Percentiles rank a stretch among this genome's conserved stretches.
Conservation (phyloP, 2,888 invertebrate genomes). For the Cephus rjabovi region DNA sequence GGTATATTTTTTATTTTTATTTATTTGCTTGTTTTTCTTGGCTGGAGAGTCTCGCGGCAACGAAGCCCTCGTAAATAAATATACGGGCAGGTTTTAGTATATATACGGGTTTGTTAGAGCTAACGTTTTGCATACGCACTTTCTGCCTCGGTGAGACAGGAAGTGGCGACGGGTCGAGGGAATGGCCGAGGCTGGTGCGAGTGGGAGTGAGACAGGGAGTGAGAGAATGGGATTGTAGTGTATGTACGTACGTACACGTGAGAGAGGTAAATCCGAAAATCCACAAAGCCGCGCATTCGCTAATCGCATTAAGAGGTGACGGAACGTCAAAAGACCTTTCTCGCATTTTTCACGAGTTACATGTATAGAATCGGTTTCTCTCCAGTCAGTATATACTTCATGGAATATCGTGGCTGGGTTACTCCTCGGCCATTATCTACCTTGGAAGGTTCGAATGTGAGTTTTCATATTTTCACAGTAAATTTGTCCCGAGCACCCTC, state of each 20-base stretch:
- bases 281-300: conserved; percentile 40
- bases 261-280: conserved; percentile 35
- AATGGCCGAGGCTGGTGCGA: neutral
- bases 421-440: neutral
- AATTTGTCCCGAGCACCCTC: conserved; percentile 40
- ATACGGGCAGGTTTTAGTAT: neutral
- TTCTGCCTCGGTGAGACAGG: neutral
- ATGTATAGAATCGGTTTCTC: neutral
- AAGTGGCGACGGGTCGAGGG: neutral
- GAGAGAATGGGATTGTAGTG: neutral
- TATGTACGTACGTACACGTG: neutral
- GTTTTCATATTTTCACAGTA: conserved; percentile 50
- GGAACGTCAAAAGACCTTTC: conserved; percentile 35
- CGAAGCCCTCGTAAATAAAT: neutral
- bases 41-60: neutral
- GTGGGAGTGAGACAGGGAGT: neutral
- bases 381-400: neutral
- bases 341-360: conserved; percentile 14
- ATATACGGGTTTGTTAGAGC: neutral
- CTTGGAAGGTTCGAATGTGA: conserved; percentile 3
- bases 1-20: neutral
- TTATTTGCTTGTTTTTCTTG: neutral
- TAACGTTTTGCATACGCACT: neutral
- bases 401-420: neutral
- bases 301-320: conserved; percentile 51